A percentile compares a stretch with the other conserved stretches of the same genome.
Evolutionary conservation across 2,888 invertebrate genomes (phyloP).

Genomic region (Acrobasis suavella): DNA sequence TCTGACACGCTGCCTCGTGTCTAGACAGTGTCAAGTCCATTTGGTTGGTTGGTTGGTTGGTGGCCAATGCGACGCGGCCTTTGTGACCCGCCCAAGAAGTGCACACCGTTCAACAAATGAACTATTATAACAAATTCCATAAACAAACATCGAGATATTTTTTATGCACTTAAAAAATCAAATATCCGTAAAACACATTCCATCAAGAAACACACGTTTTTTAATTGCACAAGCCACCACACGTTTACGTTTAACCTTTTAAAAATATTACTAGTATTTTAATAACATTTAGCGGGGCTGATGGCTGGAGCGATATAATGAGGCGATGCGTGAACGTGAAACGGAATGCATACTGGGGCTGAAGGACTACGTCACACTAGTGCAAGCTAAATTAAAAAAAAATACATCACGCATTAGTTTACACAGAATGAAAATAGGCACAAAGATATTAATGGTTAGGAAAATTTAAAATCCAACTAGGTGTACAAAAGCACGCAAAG

Average conservation of each 20-base stretch:
- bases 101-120: too few species aligned
- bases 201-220: slow-evolving; percentile 48
- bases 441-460: too few species aligned
- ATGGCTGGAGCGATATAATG: slow-evolving; percentile 70
- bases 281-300: slow-evolving; percentile 64
- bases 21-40: too few species aligned
- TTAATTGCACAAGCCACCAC: slow-evolving; percentile 60
- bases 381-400: neutral
- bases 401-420: neutral
- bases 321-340: slow-evolving; percentile 55
- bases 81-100: too few species aligned
- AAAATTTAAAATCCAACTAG: too few species aligned
- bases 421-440: too few species aligned
- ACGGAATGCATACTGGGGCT: slow-evolving; percentile 12
- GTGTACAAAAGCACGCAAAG: too few species aligned
- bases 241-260: slow-evolving; percentile 59
- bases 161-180: slow-evolving; percentile 32
- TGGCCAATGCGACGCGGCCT: too few species aligned
- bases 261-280: slow-evolving; percentile 72
- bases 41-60: too few species aligned
- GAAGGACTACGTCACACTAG: slow-evolving; percentile 4
- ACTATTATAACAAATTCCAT: too few species aligned
- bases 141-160: slow-evolving; percentile 6
- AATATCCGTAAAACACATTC: slow-evolving; percentile 44
- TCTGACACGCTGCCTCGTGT: too few species aligned